These are phyloP conservation scores for Euplagia quadripunctaria DNA, from an alignment of 2,888 invertebrate genomes.

Conservation along the genomic window DNA sequence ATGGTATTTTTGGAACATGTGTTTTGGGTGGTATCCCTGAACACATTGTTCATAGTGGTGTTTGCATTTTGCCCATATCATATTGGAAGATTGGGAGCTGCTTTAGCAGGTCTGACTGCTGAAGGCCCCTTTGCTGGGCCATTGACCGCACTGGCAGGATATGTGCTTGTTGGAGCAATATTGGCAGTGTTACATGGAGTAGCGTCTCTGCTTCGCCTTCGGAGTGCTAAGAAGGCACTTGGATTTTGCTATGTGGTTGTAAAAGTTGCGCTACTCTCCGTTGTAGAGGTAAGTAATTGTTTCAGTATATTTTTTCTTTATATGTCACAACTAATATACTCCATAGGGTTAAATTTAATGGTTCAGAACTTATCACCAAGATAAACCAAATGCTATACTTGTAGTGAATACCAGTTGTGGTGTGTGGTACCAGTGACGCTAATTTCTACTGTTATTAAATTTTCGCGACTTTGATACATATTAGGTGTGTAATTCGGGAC, in stretches of 20 bases:
- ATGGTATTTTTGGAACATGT: constrained; percentile 99
- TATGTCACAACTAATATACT: neutral
- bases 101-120: constrained; percentile 82
- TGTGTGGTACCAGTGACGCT: too few species aligned
- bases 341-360: too few species aligned
- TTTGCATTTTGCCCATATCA: constrained; percentile 99
- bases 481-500: too few species aligned
- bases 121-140: constrained; percentile 97
- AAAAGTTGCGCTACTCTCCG: constrained; percentile 96
- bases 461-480: too few species aligned
- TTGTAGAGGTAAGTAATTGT: constrained; percentile 93
- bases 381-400: neutral
- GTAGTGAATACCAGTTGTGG: neutral
- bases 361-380: neutral
- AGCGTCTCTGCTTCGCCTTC: constrained; percentile 93
- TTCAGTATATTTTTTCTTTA: neutral
- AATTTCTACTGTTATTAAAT: too few species aligned
- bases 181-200: constrained; percentile 95
- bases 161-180: constrained; percentile 94
- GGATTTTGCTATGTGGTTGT: constrained; percentile 97
- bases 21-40: constrained; percentile 99
- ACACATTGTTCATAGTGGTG: constrained; percentile 98
- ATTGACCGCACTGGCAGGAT: constrained; percentile 96
- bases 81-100: constrained; percentile 95
- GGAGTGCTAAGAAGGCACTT: constrained; percentile 93